These are phyloP conservation scores for Malurus splendens DNA, from an alignment of 2,797 vertebrate species.

Conservation along the genomic window DNA sequence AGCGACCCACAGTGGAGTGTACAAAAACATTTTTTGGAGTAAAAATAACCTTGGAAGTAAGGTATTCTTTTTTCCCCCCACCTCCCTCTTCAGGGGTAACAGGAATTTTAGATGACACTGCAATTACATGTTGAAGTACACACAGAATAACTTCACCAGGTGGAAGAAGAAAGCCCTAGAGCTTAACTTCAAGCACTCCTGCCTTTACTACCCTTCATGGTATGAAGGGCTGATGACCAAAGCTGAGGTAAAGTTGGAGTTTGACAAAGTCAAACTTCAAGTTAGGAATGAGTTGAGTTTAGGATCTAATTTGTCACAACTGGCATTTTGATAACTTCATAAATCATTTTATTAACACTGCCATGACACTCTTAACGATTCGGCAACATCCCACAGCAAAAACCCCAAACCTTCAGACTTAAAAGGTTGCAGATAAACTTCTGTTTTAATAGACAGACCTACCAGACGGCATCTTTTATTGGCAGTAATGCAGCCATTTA, in stretches of 20 bases:
- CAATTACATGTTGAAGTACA: neutral
- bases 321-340: neutral
- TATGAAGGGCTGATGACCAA: neutral
- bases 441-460: neutral
- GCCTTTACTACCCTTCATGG: neutral
- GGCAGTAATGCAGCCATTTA: neutral
- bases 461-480: neutral
- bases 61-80: accelerated
- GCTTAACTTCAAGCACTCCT: accelerated
- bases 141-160: neutral
- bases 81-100: neutral
- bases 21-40: neutral
- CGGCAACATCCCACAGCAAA: neutral
- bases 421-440: neutral
- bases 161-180: neutral
- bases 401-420: neutral
- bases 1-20: neutral
- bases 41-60: neutral
- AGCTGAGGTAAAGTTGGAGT: neutral
- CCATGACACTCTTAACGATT: neutral
- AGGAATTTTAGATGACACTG: neutral
- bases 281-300: neutral
- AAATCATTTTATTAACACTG: neutral
- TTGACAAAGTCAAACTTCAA: neutral
- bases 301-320: neutral